A percentile compares a stretch with the other conserved stretches of the same genome.
phyloP scores from a whole-genome alignment of 2,113 vertebrate genomes.

The Casuarius casuarius region DNA sequence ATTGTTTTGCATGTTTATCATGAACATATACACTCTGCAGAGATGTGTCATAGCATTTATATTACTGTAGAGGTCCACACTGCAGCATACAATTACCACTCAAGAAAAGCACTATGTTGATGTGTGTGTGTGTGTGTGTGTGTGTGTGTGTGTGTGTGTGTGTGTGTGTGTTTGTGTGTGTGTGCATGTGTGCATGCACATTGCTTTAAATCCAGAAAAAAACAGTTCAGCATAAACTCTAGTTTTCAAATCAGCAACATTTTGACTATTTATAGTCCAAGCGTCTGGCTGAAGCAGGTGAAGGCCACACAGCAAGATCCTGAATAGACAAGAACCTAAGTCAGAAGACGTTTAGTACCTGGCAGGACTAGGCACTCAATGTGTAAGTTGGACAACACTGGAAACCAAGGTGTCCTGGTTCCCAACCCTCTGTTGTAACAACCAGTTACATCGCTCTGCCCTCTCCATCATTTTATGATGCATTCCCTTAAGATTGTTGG shows the following conservation, averaged over 20 bases:
- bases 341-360: not conserved
- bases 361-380: not conserved
- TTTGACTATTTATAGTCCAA: not conserved
- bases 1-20: not conserved
- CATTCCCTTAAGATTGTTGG: not conserved
- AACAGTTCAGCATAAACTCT: not conserved
- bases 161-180: too few relatives aligned
- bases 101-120: not conserved
- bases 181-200: not conserved
- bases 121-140: not conserved
- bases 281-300: not conserved
- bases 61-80: not conserved
- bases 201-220: not conserved
- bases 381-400: not conserved
- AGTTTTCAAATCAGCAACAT: not conserved
- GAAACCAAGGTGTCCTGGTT: not conserved
- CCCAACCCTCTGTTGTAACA: not conserved
- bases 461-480: not conserved
- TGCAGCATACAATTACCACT: not conserved
- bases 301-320: not conserved
- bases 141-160: not conserved
- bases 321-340: not conserved
- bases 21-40: not conserved
- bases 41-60: not conserved
- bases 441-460: not conserved